Base-by-base conservation (phyloP, 2,113 vertebrate species). In the Zosterops pallidus region DNA sequence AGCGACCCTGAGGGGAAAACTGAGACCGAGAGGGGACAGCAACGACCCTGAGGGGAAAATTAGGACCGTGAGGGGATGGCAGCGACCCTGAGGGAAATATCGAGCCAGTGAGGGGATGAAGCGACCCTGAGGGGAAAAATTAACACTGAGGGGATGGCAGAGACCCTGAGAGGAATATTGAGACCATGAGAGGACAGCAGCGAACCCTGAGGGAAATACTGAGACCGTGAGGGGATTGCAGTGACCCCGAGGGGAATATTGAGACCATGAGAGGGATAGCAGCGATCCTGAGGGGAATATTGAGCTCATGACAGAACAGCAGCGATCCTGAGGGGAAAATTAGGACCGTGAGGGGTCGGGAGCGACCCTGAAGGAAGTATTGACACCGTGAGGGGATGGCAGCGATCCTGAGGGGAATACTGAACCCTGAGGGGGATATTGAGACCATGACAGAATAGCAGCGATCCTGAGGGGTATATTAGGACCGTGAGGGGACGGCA, bases 51-150 rank as follows among this genome's bases (percentile, higher is more conserved):
- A 35, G 35, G 8, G 35, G 35, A 35, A 35, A 6, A 70, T 0
- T 4, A 19, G 3, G 16, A 44, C 1, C n/a, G 4, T 19, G 28
- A 39, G 12, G 28, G n/a, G 12, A 10, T 0, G 35, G 35, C 35
- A 35, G 35, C 7, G 18, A 63, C 3, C 31, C 33, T 49, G 68
- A 70, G n/a, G 18, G 65, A 9, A 7, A 2, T 15, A 39, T 1
- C 12, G 28, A 39, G 37, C n/a, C n/a, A n/a, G 4, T 19, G 28
- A 39, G 12, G 28, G n/a, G 12, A 10, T 0, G n/a, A n/a, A n/a
- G n/a, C 9, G 35, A 35, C 35, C 35, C 8, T 35, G 35, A 35
- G 35, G 8, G 35, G 35, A 35, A 35, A 6, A 70, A n/a, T 0
- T 4, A 19, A 3, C 16, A 44, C 1, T 19, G 28, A 39, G 12